Base-by-base conservation (phyloP, 2,113 vertebrate genomes). In the Argyrosomus japonicus region DNA sequence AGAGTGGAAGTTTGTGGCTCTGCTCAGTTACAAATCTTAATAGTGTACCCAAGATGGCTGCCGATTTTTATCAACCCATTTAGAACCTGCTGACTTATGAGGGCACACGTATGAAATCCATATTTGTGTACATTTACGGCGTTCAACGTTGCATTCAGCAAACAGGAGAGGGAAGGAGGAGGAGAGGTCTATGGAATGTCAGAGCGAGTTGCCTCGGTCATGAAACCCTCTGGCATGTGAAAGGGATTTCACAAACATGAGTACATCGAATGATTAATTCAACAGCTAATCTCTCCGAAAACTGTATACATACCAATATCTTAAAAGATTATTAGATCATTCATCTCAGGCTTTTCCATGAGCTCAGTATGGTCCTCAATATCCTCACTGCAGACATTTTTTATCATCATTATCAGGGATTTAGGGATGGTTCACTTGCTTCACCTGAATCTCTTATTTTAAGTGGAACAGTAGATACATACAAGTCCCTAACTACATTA, bases 171-270 rank as follows among this genome's bases (percentile, higher is more conserved):
- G 40, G 51, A 53, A 74, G 64, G 82, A 84, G 81, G 47, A 81
- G 65, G 62, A 77, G 75, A 88, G 71, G 75, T 60, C 50, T 45
- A 45, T 88, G 91, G 89, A 92, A 93, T 89, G 85, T 91, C 74
- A 79, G 67, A 81, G 77, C 73, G 12, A 81, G 73, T 87, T 80
- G 73, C 81, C 50, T 76, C 61, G 32, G 45, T 68, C 82, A 58
- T 90, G 69, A 84, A 85, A 77, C 71, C 87, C 90, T 87, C 78
- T 78, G 86, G 79, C 91, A 93, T 84, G 86, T 92, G 91, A 94
- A 75, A 89, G 73, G 86, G 91, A 90, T 90, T 94, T 92, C 53
- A 81, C 61, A 61, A 86, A 85, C 78, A 79, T 90, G 88, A 93
- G 90, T 47, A 77, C 79, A 89, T 91, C 71, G 25, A 92, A 90